Conservation (phyloP, 1,140 invertebrate species). For the Polypedilum pembai region DNA sequence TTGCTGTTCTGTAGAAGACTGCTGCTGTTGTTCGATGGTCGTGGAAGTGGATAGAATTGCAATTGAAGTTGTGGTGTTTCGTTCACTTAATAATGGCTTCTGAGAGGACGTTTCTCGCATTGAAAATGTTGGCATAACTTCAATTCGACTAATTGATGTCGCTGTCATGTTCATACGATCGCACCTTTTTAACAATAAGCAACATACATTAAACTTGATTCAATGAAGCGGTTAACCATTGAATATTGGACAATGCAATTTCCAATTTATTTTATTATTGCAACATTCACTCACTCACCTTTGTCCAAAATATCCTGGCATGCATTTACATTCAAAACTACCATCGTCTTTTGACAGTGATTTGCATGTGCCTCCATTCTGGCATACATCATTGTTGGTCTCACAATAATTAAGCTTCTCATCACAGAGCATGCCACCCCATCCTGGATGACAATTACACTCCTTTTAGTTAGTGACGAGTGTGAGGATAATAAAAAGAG, state of each 20-base stretch:
- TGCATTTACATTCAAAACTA: constrained; percentile 60
- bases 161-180: background rate
- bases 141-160: constrained; percentile 24
- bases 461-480: constrained; percentile 37
- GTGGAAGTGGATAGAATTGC: background rate
- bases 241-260: too few relatives aligned
- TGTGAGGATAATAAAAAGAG: background rate
- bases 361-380: constrained; percentile 72
- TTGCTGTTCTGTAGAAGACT: background rate
- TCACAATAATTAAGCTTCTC: constrained; percentile 74
- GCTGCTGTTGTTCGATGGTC: background rate
- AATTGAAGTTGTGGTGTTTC: constrained; percentile 24
- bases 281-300: constrained; percentile 44
- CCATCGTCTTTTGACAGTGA: constrained; percentile 67
- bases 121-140: constrained; percentile 1
- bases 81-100: constrained; percentile 24
- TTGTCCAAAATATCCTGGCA: constrained; percentile 51
- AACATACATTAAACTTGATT: background rate
- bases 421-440: constrained; percentile 82
- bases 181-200: constrained; percentile 11
- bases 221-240: background rate
- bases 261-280: too few relatives aligned
- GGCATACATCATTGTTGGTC: constrained; percentile 58
- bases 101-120: constrained; percentile 20
- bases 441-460: constrained; percentile 74